Percentiles rank a stretch among this genome's conserved stretches.
These are phyloP conservation scores for Xenus cinereus DNA, from an alignment of 2,113 vertebrate species.

Conservation along the genomic window DNA sequence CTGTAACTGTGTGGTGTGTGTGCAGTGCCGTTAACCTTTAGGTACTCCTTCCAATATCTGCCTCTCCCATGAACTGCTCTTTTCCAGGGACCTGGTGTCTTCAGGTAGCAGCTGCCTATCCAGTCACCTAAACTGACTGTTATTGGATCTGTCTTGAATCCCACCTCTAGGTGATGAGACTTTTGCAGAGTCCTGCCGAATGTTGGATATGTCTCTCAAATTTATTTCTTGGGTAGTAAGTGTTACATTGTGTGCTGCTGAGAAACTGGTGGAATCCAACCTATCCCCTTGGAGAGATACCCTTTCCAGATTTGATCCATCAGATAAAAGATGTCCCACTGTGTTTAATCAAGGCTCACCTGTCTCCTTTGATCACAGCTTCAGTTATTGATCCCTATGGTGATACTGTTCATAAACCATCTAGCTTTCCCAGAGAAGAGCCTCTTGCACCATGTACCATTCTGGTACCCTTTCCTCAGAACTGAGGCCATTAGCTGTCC, in stretches of 20 bases:
- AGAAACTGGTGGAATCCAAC: not conserved
- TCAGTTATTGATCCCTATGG: not conserved
- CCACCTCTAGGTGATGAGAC: not conserved
- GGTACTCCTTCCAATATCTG: not conserved
- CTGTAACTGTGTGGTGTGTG: not conserved
- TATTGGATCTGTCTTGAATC: not conserved
- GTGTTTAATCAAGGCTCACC: not conserved
- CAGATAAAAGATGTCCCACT: not conserved
- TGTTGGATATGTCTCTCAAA: not conserved
- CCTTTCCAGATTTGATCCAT: not conserved
- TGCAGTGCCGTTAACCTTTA: not conserved
- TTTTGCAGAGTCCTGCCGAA: not conserved
- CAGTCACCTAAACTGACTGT: not conserved
- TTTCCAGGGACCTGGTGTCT: not conserved
- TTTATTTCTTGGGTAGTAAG: not conserved
- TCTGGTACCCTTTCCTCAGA: not conserved
- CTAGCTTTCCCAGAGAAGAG: not conserved
- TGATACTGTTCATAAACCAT: not conserved
- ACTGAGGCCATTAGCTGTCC: not conserved
- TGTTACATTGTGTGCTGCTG: not conserved
- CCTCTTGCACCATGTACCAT: not conserved
- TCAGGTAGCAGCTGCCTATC: not conserved
- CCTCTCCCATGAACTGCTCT: not conserved
- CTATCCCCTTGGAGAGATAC: not conserved
- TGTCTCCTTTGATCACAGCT: not conserved